Conservation (phyloP, 2,888 invertebrate species). For the Andrena flavipes region DNA sequence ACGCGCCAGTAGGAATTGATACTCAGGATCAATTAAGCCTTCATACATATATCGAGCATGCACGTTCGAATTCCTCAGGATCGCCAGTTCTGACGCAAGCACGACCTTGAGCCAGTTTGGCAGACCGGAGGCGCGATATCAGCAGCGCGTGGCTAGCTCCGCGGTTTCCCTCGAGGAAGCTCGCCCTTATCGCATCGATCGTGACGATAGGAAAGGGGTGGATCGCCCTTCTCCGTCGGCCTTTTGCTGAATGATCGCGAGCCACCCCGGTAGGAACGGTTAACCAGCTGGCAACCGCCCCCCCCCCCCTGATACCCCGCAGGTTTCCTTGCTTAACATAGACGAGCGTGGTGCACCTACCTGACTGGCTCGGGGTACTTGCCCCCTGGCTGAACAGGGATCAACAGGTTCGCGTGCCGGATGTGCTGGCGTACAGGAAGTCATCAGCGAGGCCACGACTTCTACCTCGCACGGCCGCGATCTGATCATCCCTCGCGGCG, state of each 20-base stretch:
- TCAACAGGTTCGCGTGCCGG: constrained; percentile 84
- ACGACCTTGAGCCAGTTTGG: constrained; percentile 67
- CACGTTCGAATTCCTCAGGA: constrained; percentile 61
- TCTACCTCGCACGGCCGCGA: constrained; percentile 44
- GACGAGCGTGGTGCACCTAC: constrained; percentile 43
- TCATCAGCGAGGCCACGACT: constrained; percentile 73
- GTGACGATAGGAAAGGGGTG: neutral
- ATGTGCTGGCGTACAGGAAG: constrained; percentile 79
- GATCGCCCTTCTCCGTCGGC: constrained; percentile 7
- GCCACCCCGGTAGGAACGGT: constrained; percentile 25
- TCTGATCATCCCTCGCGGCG: constrained; percentile 38
- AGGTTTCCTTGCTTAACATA: constrained; percentile 12
- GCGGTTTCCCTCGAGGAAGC: constrained; percentile 32
- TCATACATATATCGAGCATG: constrained; percentile 25
- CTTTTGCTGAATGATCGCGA: constrained; percentile 26
- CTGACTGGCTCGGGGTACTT: constrained; percentile 44
- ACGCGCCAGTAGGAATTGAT: constrained; percentile 33
- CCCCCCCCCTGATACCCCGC: neutral
- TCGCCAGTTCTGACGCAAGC: constrained; percentile 59
- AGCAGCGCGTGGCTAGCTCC: constrained; percentile 28
- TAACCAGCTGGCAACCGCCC: neutral
- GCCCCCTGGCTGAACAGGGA: constrained; percentile 43
- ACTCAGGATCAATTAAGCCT: constrained; percentile 50
- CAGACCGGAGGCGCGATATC: constrained; percentile 30
- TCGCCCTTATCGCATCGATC: constrained; percentile 55